Base-by-base conservation (phyloP, 1,140 invertebrate species). In the Diorhabda elongata region DNA sequence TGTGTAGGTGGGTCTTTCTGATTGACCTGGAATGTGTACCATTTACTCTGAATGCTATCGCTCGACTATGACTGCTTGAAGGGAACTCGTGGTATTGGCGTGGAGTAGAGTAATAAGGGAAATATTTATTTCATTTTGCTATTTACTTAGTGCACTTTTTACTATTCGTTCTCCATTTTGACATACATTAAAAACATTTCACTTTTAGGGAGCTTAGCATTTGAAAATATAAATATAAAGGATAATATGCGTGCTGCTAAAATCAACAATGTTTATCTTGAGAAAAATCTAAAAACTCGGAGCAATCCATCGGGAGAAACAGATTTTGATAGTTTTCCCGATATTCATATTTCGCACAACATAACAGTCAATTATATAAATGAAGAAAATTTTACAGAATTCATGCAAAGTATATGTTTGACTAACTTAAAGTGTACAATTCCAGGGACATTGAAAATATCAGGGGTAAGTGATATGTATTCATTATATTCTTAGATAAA, bases 341-440 rank as follows among this genome's bases (percentile, higher is more conserved):
- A 42, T 76, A 44, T 71, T 70, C 43, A 69, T 52, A 52, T 80
- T 56, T 73, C 76, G 42, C 66, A 68, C 57, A 78, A 80, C 72
- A 11, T 79, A 5, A 75, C 65, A 44, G 75, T 79, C 52, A 60
- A 68, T 44, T 71, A 68, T 41, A 70, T 81, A 3, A 81, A 81
- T 66, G 75, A 72, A 7, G 69, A 76, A 69, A 64, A 76, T 72
- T 77, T 81, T 57, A 59, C 77, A 7, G 65, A 77, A 9, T 78
- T 84, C 45, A 58, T 80, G 3, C 71, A 79, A 3, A 75, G 81
- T 6, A 64, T 85, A 6, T 80, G 83, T 63, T 78, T 83, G 61
- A 81, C 72, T 6, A 79, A 81, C 69, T 66, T 78, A 52, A 69
- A 77, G 3, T 67, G 79, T 41, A 69, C 75, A 43, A 74, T 86